Conservation (phyloP, 2,888 invertebrate genomes). For the Calameuta pallipes region DNA sequence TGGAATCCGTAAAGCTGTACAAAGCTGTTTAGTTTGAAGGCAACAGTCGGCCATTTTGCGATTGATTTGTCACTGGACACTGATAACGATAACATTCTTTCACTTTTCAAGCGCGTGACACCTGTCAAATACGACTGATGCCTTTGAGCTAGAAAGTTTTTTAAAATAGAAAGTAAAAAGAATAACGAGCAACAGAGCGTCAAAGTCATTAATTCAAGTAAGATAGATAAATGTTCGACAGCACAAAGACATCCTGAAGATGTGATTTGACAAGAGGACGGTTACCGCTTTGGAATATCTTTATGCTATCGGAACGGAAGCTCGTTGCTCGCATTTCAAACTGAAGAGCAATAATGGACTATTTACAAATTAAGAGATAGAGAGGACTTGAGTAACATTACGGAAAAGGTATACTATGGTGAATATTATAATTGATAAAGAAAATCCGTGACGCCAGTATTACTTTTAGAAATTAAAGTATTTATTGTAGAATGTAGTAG, state of each 20-base stretch:
- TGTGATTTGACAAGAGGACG: not conserved
- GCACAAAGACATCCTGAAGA: not conserved
- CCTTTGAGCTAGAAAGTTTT: not conserved
- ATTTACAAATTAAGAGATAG: constrained; percentile 9
- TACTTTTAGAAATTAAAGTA: constrained; percentile 22
- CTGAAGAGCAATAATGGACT: constrained; percentile 14
- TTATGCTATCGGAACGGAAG: not conserved
- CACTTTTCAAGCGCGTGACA: not conserved
- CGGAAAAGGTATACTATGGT: constrained; percentile 1
- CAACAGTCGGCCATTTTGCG: not conserved
- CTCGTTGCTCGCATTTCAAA: not conserved
- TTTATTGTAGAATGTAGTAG: constrained; percentile 46
- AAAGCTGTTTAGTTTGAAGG: not conserved
- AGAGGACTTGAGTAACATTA: constrained; percentile 3
- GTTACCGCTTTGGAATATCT: not conserved
- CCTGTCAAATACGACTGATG: not conserved
- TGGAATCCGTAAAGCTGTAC: not conserved
- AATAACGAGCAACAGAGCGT: not conserved
- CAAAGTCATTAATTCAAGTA: not conserved
- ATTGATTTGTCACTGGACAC: not conserved
- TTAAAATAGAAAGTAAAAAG: not conserved
- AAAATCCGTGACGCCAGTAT: constrained; percentile 3
- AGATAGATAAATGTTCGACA: not conserved
- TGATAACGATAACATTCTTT: no score
- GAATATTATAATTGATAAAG: not conserved